Conservation (phyloP, 2,888 invertebrate species). For the Sinohyriopsis cumingii region DNA sequence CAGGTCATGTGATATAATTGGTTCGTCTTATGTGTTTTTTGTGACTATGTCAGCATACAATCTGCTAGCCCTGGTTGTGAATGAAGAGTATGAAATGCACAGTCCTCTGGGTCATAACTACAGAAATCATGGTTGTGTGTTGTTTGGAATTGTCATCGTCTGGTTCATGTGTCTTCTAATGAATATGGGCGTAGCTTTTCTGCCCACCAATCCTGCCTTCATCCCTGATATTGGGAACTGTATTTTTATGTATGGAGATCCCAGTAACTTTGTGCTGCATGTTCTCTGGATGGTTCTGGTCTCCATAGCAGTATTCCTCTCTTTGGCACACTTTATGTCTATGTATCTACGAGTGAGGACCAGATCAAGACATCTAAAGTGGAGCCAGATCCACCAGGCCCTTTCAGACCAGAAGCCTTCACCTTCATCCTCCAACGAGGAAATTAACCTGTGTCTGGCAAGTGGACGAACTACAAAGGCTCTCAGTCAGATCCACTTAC, state of each 20-base stretch:
- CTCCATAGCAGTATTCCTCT: conserved; percentile 87
- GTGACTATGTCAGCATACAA: conserved; percentile 93
- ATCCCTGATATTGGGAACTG: conserved; percentile 85
- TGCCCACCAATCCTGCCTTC: conserved; percentile 66
- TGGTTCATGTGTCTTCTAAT: conserved; percentile 94
- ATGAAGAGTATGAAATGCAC: conserved; percentile 67
- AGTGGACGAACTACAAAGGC: not conserved
- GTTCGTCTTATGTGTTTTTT: conserved; percentile 88
- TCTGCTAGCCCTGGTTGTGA: conserved; percentile 78
- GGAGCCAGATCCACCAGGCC: conserved; percentile 54
- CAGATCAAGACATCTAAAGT: conserved; percentile 47
- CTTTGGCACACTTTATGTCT: conserved; percentile 85
- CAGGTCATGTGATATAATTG: conserved; percentile 82
- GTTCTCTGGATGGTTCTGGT: conserved; percentile 92
- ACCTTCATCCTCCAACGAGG: conserved; percentile 16
- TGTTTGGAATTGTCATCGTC: conserved; percentile 93
- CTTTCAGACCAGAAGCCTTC: conserved; percentile 35
- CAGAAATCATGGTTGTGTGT: conserved; percentile 78
- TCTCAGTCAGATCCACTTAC: conserved; percentile 46
- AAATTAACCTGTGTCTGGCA: conserved; percentile 20
- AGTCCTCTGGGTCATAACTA: conserved; percentile 38
- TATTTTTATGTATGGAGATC: conserved; percentile 88
- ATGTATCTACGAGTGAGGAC: conserved; percentile 78
- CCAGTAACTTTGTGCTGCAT: conserved; percentile 91
- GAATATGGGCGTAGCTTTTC: conserved; percentile 81